A percentile compares a stretch with the other conserved stretches of the same genome.
phyloP scores from a whole-genome alignment of 2,113 vertebrate species.

The Phoenicopterus ruber region DNA sequence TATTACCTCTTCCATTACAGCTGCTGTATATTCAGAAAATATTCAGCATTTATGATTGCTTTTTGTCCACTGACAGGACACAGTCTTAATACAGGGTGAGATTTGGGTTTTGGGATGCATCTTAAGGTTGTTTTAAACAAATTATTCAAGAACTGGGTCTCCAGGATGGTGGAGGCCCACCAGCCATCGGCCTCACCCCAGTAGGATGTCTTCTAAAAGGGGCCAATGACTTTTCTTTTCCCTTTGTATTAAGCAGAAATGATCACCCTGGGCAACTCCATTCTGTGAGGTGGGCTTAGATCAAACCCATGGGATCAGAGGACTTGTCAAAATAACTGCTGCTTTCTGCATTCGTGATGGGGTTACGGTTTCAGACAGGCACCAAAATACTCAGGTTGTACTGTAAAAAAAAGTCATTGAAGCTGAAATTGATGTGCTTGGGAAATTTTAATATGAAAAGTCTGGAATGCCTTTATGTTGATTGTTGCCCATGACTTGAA shows the following conservation, averaged over 20 bases:
- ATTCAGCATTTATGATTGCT: neutral
- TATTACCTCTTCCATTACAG: neutral
- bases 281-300: neutral
- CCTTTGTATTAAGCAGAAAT: neutral
- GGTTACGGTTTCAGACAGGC: accelerated
- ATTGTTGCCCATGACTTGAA: neutral
- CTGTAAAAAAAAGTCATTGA: neutral
- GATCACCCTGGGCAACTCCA: accelerated
- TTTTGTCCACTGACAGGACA: neutral
- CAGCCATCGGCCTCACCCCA: accelerated
- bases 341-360: neutral
- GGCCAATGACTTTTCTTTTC: neutral
- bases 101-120: neutral
- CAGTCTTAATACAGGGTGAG: neutral
- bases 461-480: neutral
- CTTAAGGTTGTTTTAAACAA: neutral
- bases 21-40: neutral
- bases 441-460: neutral
- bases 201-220: neutral
- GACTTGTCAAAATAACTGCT: neutral
- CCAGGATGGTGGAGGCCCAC: neutral
- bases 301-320: neutral
- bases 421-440: neutral
- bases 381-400: neutral
- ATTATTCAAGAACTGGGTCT: neutral